These are phyloP conservation scores for Molossus alvarezi DNA, from an alignment of 2,797 vertebrate genomes.

Conservation along the genomic window DNA sequence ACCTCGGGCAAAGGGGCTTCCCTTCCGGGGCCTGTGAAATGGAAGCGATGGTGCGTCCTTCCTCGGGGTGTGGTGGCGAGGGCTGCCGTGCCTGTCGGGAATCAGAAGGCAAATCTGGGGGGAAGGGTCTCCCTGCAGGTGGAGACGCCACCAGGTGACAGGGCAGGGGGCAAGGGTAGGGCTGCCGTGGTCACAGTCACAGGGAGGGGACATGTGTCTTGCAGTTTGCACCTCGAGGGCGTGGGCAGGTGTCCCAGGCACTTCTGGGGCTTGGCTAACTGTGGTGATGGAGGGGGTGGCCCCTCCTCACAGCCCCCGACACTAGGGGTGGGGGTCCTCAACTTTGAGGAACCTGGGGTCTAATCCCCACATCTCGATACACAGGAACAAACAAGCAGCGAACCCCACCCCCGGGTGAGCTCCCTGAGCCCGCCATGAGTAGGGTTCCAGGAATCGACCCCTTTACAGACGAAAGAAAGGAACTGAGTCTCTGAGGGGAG, in stretches of 20 bases:
- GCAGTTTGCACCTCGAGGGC: neutral
- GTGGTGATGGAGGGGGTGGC: neutral
- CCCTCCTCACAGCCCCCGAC: neutral
- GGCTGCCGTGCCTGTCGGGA: neutral
- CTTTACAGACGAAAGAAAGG: neutral
- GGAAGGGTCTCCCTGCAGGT: neutral
- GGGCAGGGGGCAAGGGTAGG: neutral
- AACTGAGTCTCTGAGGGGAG: neutral
- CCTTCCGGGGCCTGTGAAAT: neutral
- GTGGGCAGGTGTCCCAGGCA: accelerated
- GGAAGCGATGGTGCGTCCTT: accelerated
- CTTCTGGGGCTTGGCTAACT: neutral
- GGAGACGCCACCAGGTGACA: neutral
- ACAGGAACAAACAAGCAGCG: neutral
- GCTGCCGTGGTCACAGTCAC: neutral
- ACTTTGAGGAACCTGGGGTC: neutral
- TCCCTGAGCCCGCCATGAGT: accelerated
- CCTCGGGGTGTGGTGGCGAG: accelerated
- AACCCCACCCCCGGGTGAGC: no score
- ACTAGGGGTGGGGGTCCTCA: accelerated
- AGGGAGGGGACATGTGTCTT: neutral
- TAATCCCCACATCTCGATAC: neutral
- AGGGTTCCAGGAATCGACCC: accelerated
- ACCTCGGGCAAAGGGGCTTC: neutral
- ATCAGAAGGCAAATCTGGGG: neutral